Conservation (phyloP, 2,113 vertebrate species). For the Chaetura pelagica region DNA sequence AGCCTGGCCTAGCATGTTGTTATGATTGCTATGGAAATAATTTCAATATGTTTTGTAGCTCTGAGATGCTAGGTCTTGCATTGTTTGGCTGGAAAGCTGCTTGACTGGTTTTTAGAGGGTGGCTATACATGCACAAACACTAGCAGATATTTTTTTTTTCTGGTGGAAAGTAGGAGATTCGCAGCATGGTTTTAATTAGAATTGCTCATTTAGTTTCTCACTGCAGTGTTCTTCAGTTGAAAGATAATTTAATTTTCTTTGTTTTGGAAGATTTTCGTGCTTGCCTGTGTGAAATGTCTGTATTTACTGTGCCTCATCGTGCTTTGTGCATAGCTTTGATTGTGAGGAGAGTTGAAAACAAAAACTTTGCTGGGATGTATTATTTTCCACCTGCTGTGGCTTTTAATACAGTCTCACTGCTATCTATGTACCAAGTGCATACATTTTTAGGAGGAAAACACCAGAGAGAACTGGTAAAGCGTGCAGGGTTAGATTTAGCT, state of each 20-base stretch:
- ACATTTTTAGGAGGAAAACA: neutral
- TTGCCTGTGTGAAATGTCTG: constrained; percentile 50
- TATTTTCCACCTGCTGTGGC: constrained; percentile 55
- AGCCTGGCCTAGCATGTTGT: neutral
- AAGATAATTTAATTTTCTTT: constrained; percentile 58
- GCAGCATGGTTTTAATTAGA: constrained; percentile 67
- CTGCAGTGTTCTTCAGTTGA: constrained; percentile 27
- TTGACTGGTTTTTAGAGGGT: constrained; percentile 18
- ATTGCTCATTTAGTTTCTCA: constrained; percentile 42
- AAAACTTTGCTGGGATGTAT: neutral
- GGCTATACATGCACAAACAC: neutral
- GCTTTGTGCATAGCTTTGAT: constrained; percentile 18
- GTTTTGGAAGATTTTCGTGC: constrained; percentile 21
- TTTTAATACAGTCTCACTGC: constrained; percentile 24
- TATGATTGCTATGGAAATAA: constrained; percentile 41
- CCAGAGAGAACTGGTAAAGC: neutral
- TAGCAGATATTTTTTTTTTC: neutral
- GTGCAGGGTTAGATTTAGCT: neutral
- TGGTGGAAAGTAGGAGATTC: constrained; percentile 32
- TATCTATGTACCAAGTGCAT: neutral
- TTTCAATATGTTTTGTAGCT: neutral
- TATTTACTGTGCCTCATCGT: constrained; percentile 37
- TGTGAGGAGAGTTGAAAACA: neutral
- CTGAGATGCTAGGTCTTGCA: neutral
- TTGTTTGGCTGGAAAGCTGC: constrained; percentile 23